Base-by-base conservation (phyloP, 2,113 vertebrate species). In the Geococcyx californianus region DNA sequence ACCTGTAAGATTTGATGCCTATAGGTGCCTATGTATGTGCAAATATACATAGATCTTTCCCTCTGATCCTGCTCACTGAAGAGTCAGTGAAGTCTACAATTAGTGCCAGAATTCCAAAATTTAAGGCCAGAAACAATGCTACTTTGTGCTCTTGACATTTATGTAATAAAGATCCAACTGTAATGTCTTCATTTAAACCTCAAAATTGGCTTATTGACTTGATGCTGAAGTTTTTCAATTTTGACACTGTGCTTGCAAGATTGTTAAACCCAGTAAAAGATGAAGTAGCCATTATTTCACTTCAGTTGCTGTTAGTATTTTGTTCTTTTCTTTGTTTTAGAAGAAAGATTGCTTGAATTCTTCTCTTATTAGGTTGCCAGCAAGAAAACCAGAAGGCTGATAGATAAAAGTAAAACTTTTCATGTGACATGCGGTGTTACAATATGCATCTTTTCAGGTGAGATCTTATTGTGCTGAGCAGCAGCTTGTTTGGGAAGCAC, bases 391-490 rank as follows among this genome's bases (percentile, higher is more conserved):
- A 98, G 99, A 94, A 98, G 99, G 90, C 94, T 99, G 44, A 87
- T 99, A 75, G 98, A 99, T 97, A 99, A 99, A 97, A 99, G 98
- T 93, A 99, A 99, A 97, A 98, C 98, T 84, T 99, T 99, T 79
- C 99, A 99, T 33, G 98, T 99, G 89, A 98, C 98, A 0, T 99
- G 99, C 84, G 99, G 99, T 56, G 84, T 98, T 62, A 98, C 98
- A 36, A 98, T 99, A 88, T 99, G 98, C 94, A 95, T 99, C 97
- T 99, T 99, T 96, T 99, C 99, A 97, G 99, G 99, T 99, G 95
- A 98, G 98, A 87, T 59, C 20, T 68, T 54, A 8, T 6, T 33
- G 45, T 59, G 36, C 55, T 83, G 55, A 83, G 69, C 19, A 33
- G 36, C 47, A 67, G 42, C 3, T n/a, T 75, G 58, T 79, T 38